These are phyloP conservation scores for Chalcosyrphus nemorum DNA, from an alignment of 2,888 invertebrate species.

Conservation along the genomic window DNA sequence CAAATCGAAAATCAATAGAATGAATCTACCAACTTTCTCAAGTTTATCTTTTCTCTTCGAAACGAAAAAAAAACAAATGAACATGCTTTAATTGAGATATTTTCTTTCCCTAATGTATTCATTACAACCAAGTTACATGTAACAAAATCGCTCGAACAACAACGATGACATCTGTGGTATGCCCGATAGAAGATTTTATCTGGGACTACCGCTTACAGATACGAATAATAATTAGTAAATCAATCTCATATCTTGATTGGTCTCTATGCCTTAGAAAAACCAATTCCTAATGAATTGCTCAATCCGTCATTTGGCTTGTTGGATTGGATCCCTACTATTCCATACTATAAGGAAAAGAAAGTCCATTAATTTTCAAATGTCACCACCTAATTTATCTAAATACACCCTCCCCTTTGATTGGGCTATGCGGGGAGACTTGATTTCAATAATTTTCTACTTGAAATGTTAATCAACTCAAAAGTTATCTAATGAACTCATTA, in stretches of 20 bases:
- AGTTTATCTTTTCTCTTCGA: not conserved
- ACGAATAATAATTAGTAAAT: slow-evolving; percentile 38
- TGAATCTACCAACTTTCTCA: slow-evolving; percentile 2
- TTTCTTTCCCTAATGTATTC: not conserved
- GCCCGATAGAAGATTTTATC: slow-evolving; percentile 1
- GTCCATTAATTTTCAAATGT: slow-evolving; percentile 45
- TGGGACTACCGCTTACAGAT: not conserved
- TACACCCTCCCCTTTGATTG: slow-evolving; percentile 21
- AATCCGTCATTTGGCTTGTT: slow-evolving; percentile 30
- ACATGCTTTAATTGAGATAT: slow-evolving; percentile 27
- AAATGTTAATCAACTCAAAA: slow-evolving; percentile 57
- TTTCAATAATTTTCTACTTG: slow-evolving; percentile 68
- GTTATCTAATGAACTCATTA: slow-evolving; percentile 63
- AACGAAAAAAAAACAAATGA: not conserved
- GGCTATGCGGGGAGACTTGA: slow-evolving; percentile 29
- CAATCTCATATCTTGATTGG: slow-evolving; percentile 6
- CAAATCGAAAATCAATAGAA: not conserved
- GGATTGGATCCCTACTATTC: not conserved
- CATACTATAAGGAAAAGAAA: slow-evolving; percentile 33
- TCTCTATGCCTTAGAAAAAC: slow-evolving; percentile 14
- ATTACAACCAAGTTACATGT: not conserved
- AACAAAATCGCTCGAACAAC: not conserved
- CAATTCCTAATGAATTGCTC: slow-evolving; percentile 40
- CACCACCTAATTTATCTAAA: slow-evolving; percentile 47
- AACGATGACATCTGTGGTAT: not conserved